These are phyloP conservation scores for Lasiommata megera DNA, from an alignment of 2,888 invertebrate species.

Conservation along the genomic window DNA sequence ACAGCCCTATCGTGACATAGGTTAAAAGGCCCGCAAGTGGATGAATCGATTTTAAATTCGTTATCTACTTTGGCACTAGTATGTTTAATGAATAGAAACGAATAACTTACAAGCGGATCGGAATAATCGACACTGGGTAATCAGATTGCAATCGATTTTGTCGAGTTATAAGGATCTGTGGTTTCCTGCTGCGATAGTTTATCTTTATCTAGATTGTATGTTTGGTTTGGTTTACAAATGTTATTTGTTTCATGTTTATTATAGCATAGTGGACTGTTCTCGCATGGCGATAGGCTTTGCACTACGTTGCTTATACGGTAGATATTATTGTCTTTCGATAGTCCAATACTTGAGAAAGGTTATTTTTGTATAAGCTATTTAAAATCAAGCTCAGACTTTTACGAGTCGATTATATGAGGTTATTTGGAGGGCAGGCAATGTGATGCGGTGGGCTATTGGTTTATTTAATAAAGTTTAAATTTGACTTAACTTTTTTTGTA, in stretches of 20 bases:
- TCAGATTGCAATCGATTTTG: constrained; percentile 70
- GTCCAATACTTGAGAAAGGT: too few species aligned
- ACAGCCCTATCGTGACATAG: constrained; percentile 48
- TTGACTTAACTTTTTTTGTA: too few species aligned
- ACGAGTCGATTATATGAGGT: too few species aligned
- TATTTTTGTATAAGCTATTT: too few species aligned
- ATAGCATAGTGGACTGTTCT: background rate
- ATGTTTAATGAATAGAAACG: constrained; percentile 75
- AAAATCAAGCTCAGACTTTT: too few species aligned
- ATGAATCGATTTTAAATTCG: constrained; percentile 66
- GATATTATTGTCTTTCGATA: too few species aligned
- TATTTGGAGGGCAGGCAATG: too few species aligned
- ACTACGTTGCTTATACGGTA: too few species aligned
- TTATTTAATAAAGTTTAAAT: too few species aligned
- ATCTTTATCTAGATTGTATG: constrained; percentile 38
- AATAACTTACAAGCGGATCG: constrained; percentile 73
- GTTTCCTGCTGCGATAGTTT: constrained; percentile 54
- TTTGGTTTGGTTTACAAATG: constrained; percentile 39
- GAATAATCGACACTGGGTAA: constrained; percentile 77
- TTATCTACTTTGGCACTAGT: constrained; percentile 62
- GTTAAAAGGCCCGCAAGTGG: constrained; percentile 60
- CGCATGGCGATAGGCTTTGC: too few species aligned
- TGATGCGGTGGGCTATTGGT: too few species aligned
- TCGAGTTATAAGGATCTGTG: constrained; percentile 73
- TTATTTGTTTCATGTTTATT: background rate